Base-by-base conservation (phyloP, 2,113 vertebrate species). In the Poeciliopsis turrubarensis region DNA sequence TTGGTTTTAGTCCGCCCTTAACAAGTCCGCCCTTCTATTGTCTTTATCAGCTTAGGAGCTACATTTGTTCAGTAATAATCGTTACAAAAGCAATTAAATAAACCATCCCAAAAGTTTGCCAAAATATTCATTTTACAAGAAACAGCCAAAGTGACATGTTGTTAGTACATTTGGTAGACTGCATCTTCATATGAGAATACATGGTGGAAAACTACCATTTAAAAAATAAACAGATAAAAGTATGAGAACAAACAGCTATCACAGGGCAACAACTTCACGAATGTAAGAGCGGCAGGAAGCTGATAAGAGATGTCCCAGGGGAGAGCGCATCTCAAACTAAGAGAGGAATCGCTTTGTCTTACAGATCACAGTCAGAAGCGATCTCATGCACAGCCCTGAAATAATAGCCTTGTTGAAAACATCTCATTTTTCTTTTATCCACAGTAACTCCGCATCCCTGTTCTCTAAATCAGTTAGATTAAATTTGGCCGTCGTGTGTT, bases 341-440 rank as follows among this genome's bases (percentile, higher is more conserved):
- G 64, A 73, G 73, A 82, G 83, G 71, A 41, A 74, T 71, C 17
- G 70, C 78, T 78, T 79, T 64, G 47, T 87, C 65, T 82, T 77
- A 72, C 70, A 85, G 79, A 81, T 86, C 85, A 85, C 54, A 84
- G 75, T 85, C 66, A 37, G 72, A 80, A 65, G 60, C 73, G 89
- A 90, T 83, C 73, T 83, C 82, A 39, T 0, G 2, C 79, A 85
- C 75, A 70, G 78, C 63, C 32, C 65, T 66, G 78, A 80, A 89
- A 82, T 86, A 86, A 86, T 80, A 71, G 64, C 80, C 75, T 82
- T 70, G 13, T 51, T 57, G 25, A 39, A 81, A 82, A 86, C 11
- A 0, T 65, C 79, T 78, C 22, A 57, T 88, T 82, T 86, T 79
- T 79, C 79, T 84, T 83, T 72, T 70, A 69, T 44, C 60, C 26